Conservation (phyloP, 2,888 invertebrate species). For the Alcis repandata region DNA sequence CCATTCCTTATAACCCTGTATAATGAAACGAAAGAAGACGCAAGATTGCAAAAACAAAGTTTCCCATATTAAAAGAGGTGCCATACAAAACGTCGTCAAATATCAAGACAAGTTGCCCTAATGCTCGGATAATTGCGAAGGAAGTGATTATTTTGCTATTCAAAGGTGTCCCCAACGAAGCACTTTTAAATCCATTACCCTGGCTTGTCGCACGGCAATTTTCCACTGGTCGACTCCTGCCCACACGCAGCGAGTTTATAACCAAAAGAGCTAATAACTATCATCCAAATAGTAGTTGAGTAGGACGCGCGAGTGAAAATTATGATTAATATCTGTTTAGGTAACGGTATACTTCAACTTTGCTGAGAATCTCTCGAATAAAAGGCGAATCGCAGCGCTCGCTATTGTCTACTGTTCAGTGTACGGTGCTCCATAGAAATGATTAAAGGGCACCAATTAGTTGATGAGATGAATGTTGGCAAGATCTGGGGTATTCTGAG, state of each 20-base stretch:
- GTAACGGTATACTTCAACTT: slow-evolving; percentile 72
- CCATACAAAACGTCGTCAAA: slow-evolving; percentile 55
- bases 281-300: slow-evolving; percentile 80
- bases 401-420: slow-evolving; percentile 39
- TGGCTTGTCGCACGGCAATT: slow-evolving; percentile 82
- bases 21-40: no score
- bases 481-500: no score
- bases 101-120: slow-evolving; percentile 61
- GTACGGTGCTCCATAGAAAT: slow-evolving; percentile 54
- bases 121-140: slow-evolving; percentile 68
- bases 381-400: slow-evolving; percentile 32
- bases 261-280: slow-evolving; percentile 82
- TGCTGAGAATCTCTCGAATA: slow-evolving; percentile 61
- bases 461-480: slow-evolving; percentile 57
- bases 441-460: slow-evolving; percentile 74
- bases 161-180: slow-evolving; percentile 72
- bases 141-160: slow-evolving; percentile 82
- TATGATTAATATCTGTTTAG: slow-evolving; percentile 86
- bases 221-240: slow-evolving; percentile 78
- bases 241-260: slow-evolving; percentile 79
- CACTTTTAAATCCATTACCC: slow-evolving; percentile 84
- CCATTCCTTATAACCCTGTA: no score
- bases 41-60: slow-evolving; percentile 8
- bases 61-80: slow-evolving; percentile 33
- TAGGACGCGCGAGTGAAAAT: slow-evolving; percentile 82